Conservation (phyloP, 2,113 vertebrate genomes). For the Microtus montanus region DNA sequence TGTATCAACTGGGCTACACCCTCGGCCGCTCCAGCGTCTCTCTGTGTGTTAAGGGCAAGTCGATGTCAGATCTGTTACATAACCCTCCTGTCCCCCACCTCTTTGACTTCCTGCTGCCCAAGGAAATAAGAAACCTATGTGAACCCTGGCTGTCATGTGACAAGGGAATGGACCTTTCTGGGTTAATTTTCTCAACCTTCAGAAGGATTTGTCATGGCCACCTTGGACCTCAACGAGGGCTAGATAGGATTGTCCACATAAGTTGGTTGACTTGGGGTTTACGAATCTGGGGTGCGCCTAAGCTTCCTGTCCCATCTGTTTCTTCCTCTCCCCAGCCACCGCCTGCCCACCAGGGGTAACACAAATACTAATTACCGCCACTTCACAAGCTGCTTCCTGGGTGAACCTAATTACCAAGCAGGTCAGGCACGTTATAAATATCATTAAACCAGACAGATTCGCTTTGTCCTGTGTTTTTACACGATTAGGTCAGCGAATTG, state of each 20-base stretch:
- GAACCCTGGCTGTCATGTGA: not conserved
- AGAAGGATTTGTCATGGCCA: not conserved
- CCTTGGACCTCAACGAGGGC: not conserved
- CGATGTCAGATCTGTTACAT: not conserved
- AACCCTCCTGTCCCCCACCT: not conserved
- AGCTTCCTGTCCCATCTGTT: not conserved
- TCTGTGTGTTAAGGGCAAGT: not conserved
- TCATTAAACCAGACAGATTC: slow-evolving; percentile 48
- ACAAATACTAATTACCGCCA: slow-evolving; percentile 63
- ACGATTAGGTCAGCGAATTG: slow-evolving; percentile 60
- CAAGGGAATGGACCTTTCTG: slow-evolving; percentile 8
- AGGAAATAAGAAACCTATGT: not conserved
- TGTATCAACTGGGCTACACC: not conserved
- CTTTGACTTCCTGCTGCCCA: not conserved
- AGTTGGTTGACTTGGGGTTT: not conserved
- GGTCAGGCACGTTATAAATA: slow-evolving; percentile 47
- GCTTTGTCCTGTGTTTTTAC: slow-evolving; percentile 50
- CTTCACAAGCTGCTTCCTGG: slow-evolving; percentile 48
- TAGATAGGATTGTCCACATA: not conserved
- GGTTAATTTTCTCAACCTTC: slow-evolving; percentile 1
- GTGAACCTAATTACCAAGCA: slow-evolving; percentile 47
- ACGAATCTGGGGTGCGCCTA: not conserved
- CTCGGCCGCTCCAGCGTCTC: not conserved
- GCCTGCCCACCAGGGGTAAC: not conserved
- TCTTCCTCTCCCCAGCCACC: not conserved